Evolutionary conservation across 2,797 vertebrate species (phyloP).

Genomic region (Peromyscus aztecus): DNA sequence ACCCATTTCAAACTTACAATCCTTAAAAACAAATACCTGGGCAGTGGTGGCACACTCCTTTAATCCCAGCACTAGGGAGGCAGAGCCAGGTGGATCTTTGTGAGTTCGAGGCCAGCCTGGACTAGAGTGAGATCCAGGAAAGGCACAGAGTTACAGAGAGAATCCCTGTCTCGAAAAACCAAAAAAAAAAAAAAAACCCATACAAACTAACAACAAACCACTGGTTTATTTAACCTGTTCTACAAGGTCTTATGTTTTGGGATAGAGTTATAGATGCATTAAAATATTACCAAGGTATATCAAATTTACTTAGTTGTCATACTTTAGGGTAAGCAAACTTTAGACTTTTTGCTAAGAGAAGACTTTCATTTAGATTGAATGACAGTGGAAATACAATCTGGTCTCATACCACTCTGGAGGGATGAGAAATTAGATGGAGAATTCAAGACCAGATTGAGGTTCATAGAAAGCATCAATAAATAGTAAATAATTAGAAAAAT

Average conservation of each 20-base stretch:
- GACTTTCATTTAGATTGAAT: conserved; percentile 3
- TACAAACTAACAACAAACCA: not conserved
- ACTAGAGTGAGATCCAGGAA: no score
- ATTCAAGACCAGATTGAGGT: not conserved
- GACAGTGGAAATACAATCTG: not conserved
- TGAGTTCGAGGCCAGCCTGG: no score
- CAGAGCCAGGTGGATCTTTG: no score
- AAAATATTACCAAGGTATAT: not conserved
- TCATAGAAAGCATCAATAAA: not conserved
- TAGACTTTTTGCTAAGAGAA: not conserved
- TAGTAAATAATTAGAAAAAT: not conserved
- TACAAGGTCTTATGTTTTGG: not conserved
- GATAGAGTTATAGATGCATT: not conserved
- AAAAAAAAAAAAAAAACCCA: no score
- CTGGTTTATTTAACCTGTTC: not conserved
- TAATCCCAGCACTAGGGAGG: no score
- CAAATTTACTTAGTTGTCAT: conserved; percentile 37
- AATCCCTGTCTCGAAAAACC: no score
- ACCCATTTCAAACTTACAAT: not conserved
- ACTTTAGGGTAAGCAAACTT: not conserved
- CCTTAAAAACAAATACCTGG: not conserved
- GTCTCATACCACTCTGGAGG: not conserved
- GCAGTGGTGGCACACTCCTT: no score
- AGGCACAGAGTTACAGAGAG: no score
- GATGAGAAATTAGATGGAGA: not conserved